These are phyloP conservation scores for Corythaeola cristata DNA, from an alignment of 2,113 vertebrate species.

Conservation along the genomic window DNA sequence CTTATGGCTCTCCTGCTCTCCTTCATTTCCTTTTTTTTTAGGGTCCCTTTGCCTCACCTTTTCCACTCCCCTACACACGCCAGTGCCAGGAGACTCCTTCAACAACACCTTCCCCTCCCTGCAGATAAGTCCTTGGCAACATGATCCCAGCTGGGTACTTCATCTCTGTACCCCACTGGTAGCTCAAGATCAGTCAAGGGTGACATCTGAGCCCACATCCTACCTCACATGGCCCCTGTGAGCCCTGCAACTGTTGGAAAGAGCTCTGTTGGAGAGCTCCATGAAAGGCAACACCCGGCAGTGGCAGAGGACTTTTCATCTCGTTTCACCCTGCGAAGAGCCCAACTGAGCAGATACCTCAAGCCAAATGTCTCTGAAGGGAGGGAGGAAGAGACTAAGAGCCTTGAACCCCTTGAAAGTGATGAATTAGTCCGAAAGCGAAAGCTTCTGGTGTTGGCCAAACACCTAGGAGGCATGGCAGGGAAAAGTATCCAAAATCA, in stretches of 20 bases:
- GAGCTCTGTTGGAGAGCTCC: background rate
- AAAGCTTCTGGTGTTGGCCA: background rate
- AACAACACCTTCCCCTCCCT: background rate
- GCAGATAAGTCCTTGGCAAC: background rate
- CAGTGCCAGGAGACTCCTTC: background rate
- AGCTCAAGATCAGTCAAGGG: conserved; percentile 50
- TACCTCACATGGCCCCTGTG: background rate
- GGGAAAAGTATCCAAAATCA: background rate
- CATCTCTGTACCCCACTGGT: background rate
- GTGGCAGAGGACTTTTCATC: conserved; percentile 1
- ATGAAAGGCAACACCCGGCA: conserved; percentile 41
- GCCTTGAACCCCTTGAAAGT: background rate
- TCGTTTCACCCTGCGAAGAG: background rate
- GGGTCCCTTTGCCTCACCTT: background rate
- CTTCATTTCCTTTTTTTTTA: background rate
- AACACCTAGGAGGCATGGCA: background rate
- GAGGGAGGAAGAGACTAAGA: background rate
- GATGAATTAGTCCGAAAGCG: background rate
- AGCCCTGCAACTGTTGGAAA: conserved; percentile 26
- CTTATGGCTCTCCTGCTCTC: background rate
- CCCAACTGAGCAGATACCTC: background rate
- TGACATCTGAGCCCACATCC: conserved; percentile 39
- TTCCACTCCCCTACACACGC: background rate
- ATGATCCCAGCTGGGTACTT: background rate
- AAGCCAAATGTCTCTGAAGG: background rate